Evolutionary conservation across 2,888 invertebrate genomes (phyloP).

Genomic region (Seira ritae): DNA sequence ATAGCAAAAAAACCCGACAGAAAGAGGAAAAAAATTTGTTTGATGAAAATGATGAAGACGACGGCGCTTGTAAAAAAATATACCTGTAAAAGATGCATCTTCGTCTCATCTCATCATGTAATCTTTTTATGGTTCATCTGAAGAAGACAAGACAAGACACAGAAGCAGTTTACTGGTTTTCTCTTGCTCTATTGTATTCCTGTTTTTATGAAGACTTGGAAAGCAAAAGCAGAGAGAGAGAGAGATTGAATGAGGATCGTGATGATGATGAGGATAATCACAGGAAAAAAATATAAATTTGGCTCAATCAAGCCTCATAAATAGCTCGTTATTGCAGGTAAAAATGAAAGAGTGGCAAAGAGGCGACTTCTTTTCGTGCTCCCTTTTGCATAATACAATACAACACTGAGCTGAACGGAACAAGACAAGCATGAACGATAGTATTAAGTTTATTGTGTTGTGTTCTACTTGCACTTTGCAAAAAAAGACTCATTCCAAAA

Average conservation of each 20-base stretch:
- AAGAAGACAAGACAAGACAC: not conserved
- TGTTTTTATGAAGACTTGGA: not conserved
- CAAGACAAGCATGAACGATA: no score
- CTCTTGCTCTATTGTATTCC: not conserved
- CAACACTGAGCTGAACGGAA: no score
- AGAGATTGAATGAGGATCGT: slow-evolving; percentile 26
- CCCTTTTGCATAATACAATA: not conserved
- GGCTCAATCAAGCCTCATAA: slow-evolving; percentile 47
- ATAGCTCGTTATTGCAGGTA: not conserved
- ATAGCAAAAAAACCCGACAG: not conserved
- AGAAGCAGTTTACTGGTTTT: not conserved
- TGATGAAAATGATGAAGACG: not conserved
- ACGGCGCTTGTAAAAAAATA: not conserved
- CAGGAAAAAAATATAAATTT: slow-evolving; percentile 41
- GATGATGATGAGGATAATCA: slow-evolving; percentile 31
- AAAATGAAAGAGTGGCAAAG: not conserved
- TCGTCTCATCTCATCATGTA: not conserved
- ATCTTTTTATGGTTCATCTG: not conserved
- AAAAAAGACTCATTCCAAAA: no score
- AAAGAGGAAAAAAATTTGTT: not conserved
- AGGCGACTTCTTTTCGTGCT: not conserved
- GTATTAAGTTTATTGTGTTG: no score
- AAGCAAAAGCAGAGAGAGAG: not conserved
- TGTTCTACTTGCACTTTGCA: no score
- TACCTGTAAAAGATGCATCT: not conserved